A percentile compares a stretch with the other conserved stretches of the same genome.
These are phyloP conservation scores for Ibycter americanus DNA, from an alignment of 2,797 vertebrate species.

Conservation along the genomic window DNA sequence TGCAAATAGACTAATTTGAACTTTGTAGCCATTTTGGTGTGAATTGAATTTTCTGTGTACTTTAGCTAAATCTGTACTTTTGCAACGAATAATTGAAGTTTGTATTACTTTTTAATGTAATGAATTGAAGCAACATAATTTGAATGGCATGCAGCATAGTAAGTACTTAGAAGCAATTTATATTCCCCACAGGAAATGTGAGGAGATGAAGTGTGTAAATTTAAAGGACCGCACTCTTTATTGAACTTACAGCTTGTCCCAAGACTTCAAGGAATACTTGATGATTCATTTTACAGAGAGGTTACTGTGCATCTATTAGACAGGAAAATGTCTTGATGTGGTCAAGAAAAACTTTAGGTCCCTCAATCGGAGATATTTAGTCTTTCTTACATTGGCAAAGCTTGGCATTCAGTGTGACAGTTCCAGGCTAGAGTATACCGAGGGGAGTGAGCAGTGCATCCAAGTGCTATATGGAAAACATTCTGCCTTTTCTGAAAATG, in stretches of 20 bases:
- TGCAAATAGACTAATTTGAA: neutral
- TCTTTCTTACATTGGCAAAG: neutral
- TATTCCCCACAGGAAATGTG: neutral
- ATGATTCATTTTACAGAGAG: neutral
- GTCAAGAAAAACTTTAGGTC: neutral
- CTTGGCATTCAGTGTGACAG: neutral
- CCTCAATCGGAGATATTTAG: neutral
- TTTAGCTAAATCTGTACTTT: slow-evolving; percentile 6
- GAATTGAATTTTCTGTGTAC: slow-evolving; percentile 18
- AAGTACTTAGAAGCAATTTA: slow-evolving; percentile 14
- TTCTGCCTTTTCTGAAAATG: neutral
- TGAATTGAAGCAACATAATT: slow-evolving; percentile 1
- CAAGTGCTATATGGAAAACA: neutral
- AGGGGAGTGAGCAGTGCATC: neutral
- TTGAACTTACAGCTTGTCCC: neutral
- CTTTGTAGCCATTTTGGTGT: neutral
- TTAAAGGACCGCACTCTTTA: neutral
- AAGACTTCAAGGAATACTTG: neutral
- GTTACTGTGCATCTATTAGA: neutral
- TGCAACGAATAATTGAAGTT: neutral
- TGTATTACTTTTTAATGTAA: slow-evolving; percentile 26
- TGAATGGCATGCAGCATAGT: neutral
- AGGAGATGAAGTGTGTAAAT: neutral
- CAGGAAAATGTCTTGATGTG: neutral
- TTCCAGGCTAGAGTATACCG: neutral